A percentile compares a stretch with the other conserved stretches of the same genome.
These are phyloP conservation scores for Pipra filicauda DNA, from an alignment of 2,113 vertebrate genomes.

Conservation along the genomic window DNA sequence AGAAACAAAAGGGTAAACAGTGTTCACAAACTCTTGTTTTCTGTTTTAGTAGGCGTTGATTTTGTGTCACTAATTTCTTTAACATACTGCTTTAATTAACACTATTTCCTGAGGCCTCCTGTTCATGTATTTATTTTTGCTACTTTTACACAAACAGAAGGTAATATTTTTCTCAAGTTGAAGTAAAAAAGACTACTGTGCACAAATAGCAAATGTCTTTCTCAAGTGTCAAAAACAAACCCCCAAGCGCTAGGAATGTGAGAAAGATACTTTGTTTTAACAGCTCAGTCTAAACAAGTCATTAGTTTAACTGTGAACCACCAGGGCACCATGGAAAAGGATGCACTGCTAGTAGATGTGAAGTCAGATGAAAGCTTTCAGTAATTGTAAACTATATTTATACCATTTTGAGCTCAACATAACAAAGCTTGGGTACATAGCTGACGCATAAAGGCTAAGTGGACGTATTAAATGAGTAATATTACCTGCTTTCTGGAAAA, in stretches of 20 bases:
- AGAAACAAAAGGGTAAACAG: not conserved
- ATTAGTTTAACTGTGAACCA: not conserved
- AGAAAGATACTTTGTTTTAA: slow-evolving; percentile 10
- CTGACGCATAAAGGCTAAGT: not conserved
- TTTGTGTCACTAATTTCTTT: slow-evolving; percentile 28
- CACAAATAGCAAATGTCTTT: slow-evolving; percentile 39
- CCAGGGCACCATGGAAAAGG: not conserved
- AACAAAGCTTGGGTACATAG: not conserved
- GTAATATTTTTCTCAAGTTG: slow-evolving; percentile 12
- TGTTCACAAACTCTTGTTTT: not conserved
- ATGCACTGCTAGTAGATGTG: not conserved
- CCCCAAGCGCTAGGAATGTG: slow-evolving; percentile 3
- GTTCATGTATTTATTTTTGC: slow-evolving; percentile 39
- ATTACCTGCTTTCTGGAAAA: not conserved
- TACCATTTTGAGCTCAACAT: not conserved
- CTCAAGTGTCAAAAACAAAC: slow-evolving; percentile 24
- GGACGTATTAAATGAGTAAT: not conserved
- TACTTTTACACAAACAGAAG: slow-evolving; percentile 31
- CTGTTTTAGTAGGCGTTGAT: slow-evolving; percentile 5
- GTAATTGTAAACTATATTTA: not conserved
- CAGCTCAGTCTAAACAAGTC: not conserved
- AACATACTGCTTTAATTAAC: slow-evolving; percentile 46
- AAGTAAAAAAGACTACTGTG: slow-evolving; percentile 40
- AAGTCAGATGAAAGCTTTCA: not conserved
- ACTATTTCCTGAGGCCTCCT: slow-evolving; percentile 31